Percentiles rank a stretch among this genome's conserved stretches.
These are phyloP conservation scores for Antrozous pallidus DNA, from an alignment of 2,797 vertebrate species.

Conservation along the genomic window DNA sequence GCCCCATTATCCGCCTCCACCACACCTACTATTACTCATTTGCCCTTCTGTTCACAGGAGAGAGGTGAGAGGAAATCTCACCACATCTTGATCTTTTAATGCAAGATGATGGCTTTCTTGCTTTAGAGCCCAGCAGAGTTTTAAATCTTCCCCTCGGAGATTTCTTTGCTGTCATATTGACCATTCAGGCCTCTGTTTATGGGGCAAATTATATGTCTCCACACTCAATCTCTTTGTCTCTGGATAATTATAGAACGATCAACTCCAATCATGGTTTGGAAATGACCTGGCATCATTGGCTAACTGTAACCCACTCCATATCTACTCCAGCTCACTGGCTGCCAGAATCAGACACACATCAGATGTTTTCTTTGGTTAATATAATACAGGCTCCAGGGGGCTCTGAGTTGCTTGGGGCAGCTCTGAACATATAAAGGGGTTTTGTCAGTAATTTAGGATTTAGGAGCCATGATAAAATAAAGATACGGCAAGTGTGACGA, in stretches of 20 bases:
- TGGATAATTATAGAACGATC: conserved; percentile 40
- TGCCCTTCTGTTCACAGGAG: neutral
- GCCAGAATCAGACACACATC: neutral
- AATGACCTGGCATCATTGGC: neutral
- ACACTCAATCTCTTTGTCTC: neutral
- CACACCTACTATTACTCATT: neutral
- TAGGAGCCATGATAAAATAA: neutral
- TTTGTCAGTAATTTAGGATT: neutral
- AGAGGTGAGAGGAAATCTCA: neutral
- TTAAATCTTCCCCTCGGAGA: neutral
- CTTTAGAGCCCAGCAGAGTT: neutral
- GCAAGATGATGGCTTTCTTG: neutral
- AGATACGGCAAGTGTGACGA: neutral
- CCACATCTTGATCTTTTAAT: neutral
- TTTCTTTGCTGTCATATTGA: conserved; percentile 37
- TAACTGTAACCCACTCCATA: neutral
- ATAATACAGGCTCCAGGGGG: neutral
- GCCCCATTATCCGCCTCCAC: neutral
- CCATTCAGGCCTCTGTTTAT: neutral
- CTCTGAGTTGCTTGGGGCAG: neutral
- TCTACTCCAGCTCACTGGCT: neutral
- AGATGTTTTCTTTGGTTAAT: neutral
- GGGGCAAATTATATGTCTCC: conserved; percentile 29
- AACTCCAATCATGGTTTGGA: neutral
- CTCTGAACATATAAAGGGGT: neutral